Evolutionary conservation across 2,113 vertebrate species (phyloP), one percentile per base, ranked within the genome.

Genomic region (Dasyprocta punctata): DNA sequence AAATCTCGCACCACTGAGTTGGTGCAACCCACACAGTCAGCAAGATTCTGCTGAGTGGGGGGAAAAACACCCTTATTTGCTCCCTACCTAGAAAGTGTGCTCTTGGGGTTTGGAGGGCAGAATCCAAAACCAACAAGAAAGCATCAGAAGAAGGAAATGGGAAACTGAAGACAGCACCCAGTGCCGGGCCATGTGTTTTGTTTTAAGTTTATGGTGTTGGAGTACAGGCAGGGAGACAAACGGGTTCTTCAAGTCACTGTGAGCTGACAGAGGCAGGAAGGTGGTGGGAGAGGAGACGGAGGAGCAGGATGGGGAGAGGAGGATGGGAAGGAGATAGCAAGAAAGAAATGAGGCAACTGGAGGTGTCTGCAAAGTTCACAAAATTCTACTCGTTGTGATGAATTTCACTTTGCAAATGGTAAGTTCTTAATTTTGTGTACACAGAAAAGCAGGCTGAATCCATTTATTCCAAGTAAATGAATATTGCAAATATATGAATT

Each of bases 21-120:
- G 98, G 98, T 97, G 90, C 97, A 97, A 97, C 98, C 98, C 60
- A 20, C 95, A 97, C 96, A 96, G 95, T 98, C 97, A 98, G 98
- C 97, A 96, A 96, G 96, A 97, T 98, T 96, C 98, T 98, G 98
- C 98, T 98, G 97, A 98, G 96, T 98, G 97, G 96, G 83, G 73
- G 73, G 61, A 16, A 65, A 94, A 36, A 75, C 93, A 95, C 73
- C 96, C 97, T 63, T 94, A 49, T 95, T 98, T 94, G 87, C 95
- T 96, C 97, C 97, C 92, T 98, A 63, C 98, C 98, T 95, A 24
- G 54, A 98, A 98, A 98, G 98, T 98, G 96, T 95, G 84, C 95
- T 98, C 96, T 98, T 97, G 56, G 47, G 95, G 67, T n/a, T 95
- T 47, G 56, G 38, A 88, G 69, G 60, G 91, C 73, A 96, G 94